A percentile compares a stretch with the other conserved stretches of the same genome.
Evolutionary conservation across 2,888 invertebrate species (phyloP).

Genomic region (Drosophila paramelanica): DNA sequence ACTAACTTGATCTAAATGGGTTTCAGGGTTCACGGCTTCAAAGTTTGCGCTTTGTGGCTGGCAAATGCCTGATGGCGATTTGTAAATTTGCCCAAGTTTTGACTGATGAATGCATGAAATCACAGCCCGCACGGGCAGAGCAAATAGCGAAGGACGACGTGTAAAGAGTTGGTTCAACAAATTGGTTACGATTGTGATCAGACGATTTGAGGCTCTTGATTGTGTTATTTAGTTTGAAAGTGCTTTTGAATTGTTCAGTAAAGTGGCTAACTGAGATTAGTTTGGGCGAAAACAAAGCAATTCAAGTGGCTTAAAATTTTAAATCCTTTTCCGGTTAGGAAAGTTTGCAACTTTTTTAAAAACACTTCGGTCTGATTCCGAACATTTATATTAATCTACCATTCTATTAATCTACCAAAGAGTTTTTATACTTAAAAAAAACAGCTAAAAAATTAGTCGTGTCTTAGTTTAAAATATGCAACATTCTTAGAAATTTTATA

Average conservation of each 20-base stretch:
- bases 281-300: not conserved
- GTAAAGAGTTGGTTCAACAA: constrained; percentile 6
- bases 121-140: not conserved
- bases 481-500: too few species aligned
- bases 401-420: too few species aligned
- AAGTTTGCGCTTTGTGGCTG: constrained; percentile 51
- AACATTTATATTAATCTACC: too few species aligned
- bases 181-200: constrained; percentile 34
- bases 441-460: too few species aligned
- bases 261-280: not conserved
- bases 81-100: constrained; percentile 43
- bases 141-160: not conserved
- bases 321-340: too few species aligned
- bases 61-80: constrained; percentile 59
- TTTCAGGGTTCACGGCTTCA: constrained; percentile 18
- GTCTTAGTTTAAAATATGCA: too few species aligned
- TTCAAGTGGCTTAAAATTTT: not conserved
- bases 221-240: not conserved
- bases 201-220: constrained; percentile 7
- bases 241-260: not conserved
- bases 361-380: too few species aligned
- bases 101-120: constrained; percentile 48
- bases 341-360: too few species aligned
- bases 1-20: constrained; percentile 55
- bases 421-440: too few species aligned